phyloP scores from a whole-genome alignment of 2,888 invertebrate species.

The Harpagoxenus sublaevis region DNA sequence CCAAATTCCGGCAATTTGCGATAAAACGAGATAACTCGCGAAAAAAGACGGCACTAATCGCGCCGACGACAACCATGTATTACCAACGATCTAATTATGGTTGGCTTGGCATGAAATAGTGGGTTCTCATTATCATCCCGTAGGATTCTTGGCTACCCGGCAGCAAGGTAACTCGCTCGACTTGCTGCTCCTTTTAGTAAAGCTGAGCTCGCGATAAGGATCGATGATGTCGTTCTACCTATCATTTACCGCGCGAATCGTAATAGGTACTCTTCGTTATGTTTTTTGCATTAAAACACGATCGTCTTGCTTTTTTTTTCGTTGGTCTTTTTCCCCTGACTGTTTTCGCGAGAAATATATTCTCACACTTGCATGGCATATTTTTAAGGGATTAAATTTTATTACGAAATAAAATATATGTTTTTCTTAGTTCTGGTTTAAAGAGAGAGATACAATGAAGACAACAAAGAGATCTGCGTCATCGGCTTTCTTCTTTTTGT shows the following conservation, averaged over 20 bases:
- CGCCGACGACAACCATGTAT: slow-evolving; percentile 76
- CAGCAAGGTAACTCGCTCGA: slow-evolving; percentile 36
- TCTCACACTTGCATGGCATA: neutral
- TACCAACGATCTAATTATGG: slow-evolving; percentile 77
- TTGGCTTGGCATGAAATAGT: slow-evolving; percentile 72
- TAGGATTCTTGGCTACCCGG: slow-evolving; percentile 40
- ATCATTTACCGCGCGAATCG: slow-evolving; percentile 68
- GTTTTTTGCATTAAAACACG: slow-evolving; percentile 11
- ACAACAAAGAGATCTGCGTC: slow-evolving; percentile 60
- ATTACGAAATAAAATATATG: neutral
- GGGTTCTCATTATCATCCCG: slow-evolving; percentile 74
- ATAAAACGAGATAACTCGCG: slow-evolving; percentile 53
- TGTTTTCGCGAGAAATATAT: neutral
- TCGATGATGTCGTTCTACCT: slow-evolving; percentile 65
- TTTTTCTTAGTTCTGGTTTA: neutral
- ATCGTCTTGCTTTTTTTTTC: neutral
- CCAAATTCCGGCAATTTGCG: slow-evolving; percentile 71
- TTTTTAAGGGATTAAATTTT: slow-evolving; percentile 15
- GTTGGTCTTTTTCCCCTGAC: neutral
- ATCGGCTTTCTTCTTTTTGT: slow-evolving; percentile 49
- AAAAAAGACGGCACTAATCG: slow-evolving; percentile 74
- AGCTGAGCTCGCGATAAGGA: slow-evolving; percentile 68
- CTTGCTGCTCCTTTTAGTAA: slow-evolving; percentile 49
- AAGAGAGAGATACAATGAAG: neutral
- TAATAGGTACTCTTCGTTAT: slow-evolving; percentile 64